These are phyloP conservation scores for Glaucidium brasilianum DNA, from an alignment of 2,113 vertebrate species.

Conservation along the genomic window DNA sequence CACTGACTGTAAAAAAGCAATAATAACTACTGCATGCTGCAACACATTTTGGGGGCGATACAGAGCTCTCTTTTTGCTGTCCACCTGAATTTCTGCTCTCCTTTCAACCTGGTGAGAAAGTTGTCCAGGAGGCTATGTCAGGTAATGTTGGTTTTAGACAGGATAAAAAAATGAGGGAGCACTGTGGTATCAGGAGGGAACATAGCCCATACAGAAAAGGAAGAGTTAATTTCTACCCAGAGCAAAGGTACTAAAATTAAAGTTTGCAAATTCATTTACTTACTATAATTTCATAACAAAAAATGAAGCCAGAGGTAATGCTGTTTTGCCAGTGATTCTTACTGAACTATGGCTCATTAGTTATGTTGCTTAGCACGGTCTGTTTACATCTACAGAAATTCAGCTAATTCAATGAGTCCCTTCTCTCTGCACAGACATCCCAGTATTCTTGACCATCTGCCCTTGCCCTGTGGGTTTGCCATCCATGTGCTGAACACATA, in stretches of 20 bases:
- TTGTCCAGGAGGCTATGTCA: not conserved
- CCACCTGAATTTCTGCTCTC: not conserved
- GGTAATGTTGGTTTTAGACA: not conserved
- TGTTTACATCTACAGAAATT: slow-evolving; percentile 1
- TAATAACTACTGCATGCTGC: not conserved
- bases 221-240: not conserved
- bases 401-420: not conserved
- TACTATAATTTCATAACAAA: not conserved
- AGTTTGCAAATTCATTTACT: not conserved
- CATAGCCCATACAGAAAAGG: not conserved
- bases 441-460: slow-evolving; percentile 18
- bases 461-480: not conserved
- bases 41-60: not conserved
- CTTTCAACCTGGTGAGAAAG: not conserved
- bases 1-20: not conserved
- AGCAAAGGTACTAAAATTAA: not conserved
- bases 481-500: not conserved
- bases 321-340: not conserved
- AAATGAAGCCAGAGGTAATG: not conserved
- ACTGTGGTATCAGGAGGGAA: not conserved
- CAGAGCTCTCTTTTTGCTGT: not conserved
- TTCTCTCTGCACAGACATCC: slow-evolving; percentile 6
- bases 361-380: slow-evolving; percentile 4
- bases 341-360: slow-evolving; percentile 12
- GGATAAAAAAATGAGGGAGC: not conserved